phyloP scores from a whole-genome alignment of 2,113 vertebrate species.

The Stictonetta naevosa region DNA sequence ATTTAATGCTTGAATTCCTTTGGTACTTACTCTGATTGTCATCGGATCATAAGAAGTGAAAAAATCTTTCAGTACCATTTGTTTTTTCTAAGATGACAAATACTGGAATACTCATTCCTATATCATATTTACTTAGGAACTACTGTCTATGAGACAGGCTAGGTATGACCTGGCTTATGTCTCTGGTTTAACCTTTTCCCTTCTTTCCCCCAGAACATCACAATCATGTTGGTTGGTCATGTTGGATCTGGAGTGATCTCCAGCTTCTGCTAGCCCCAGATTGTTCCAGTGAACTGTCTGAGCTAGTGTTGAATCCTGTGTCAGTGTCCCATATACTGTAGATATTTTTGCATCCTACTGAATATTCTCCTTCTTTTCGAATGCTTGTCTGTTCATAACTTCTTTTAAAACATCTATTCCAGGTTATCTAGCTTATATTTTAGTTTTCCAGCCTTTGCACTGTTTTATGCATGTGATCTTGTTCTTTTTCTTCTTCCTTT shows the following conservation, averaged over 20 bases:
- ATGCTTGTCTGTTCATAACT: neutral
- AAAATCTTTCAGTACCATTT: neutral
- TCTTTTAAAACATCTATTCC: neutral
- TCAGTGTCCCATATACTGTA: neutral
- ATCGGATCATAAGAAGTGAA: neutral
- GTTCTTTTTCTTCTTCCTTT: no score
- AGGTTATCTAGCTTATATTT: neutral
- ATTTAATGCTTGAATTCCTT: neutral
- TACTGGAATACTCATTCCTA: neutral
- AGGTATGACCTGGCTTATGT: neutral
- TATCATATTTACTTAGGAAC: neutral
- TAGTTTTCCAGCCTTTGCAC: neutral
- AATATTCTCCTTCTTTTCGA: neutral
- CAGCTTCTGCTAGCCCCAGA: neutral
- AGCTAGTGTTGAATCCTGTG: neutral
- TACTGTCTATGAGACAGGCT: neutral
- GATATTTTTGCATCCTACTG: neutral
- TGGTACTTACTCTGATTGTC: neutral
- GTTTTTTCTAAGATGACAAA: neutral
- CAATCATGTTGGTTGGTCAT: no score
- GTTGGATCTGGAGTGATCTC: neutral
- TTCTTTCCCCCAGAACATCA: neutral
- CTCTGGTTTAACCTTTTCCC: neutral
- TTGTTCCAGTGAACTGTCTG: neutral
- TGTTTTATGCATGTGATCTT: neutral